Evolutionary conservation across 2,888 invertebrate genomes (phyloP).

Genomic region (Steromphala cineraria): DNA sequence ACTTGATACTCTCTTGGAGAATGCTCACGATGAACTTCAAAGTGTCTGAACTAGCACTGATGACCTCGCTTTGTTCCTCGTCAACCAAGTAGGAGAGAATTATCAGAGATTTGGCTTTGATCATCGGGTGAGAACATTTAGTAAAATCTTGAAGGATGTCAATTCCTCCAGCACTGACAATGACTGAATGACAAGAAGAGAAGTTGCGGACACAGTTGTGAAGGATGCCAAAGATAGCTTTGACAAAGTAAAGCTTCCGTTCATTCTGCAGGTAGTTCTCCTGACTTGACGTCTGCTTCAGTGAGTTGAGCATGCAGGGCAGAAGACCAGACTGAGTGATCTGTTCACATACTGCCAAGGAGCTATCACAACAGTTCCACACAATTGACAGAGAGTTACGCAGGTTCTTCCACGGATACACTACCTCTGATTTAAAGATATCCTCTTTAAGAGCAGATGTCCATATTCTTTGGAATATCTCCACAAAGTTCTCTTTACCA

Average conservation of each 20-base stretch:
- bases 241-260: slow-evolving; percentile 53
- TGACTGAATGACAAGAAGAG: slow-evolving; percentile 52
- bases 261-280: slow-evolving; percentile 40
- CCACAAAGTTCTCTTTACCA: slow-evolving; percentile 14
- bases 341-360: slow-evolving; percentile 58
- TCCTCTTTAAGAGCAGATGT: slow-evolving; percentile 34
- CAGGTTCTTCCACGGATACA: slow-evolving; percentile 48
- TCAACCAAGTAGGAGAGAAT: slow-evolving; percentile 68
- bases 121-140: slow-evolving; percentile 43
- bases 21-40: slow-evolving; percentile 65
- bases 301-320: slow-evolving; percentile 7
- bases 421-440: slow-evolving; percentile 29
- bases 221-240: slow-evolving; percentile 68
- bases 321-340: slow-evolving; percentile 40
- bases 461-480: slow-evolving; percentile 31
- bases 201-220: slow-evolving; percentile 68
- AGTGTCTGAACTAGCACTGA: slow-evolving; percentile 62
- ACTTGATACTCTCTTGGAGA: slow-evolving; percentile 63
- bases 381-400: slow-evolving; percentile 57
- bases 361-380: slow-evolving; percentile 68
- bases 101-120: slow-evolving; percentile 68
- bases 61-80: slow-evolving; percentile 66
- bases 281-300: slow-evolving; percentile 7
- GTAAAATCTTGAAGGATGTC: slow-evolving; percentile 46
- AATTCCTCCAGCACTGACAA: slow-evolving; percentile 53